Base-by-base conservation (phyloP, 1,140 invertebrate species). In the Triops cancriformis region DNA sequence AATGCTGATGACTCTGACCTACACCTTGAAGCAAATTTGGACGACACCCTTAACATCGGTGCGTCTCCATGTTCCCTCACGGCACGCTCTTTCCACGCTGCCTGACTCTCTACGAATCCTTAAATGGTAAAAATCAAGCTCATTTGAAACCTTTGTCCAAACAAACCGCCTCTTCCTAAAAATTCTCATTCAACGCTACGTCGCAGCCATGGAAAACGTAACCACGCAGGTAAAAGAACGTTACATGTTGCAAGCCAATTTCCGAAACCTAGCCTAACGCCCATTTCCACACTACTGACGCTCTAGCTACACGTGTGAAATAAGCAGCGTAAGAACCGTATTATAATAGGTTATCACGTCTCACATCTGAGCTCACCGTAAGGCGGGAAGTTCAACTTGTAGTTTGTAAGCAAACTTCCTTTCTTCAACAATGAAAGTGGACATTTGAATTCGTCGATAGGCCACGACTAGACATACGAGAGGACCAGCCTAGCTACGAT, bases 11-110 rank as follows among this genome's bases (percentile, higher is more conserved):
- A 64, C 51, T 64, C 51, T 64, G 51, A 64, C 51, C 51, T 64
- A 64, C 51, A 64, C 51, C 51, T 64, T 64, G 51, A 64, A 64
- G 51, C 51, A 64, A 64, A 37, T 37, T 64, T 64, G 51, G 51
- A 14, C 51, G 51, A 18, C 51, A 64, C 51, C 51, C 51, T 37
- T 64, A 64, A 64, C 23, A 23, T 6, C 51, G 51, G 14, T 64
- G 14, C 51, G 51, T 6, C 6, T 64, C 3, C 4, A 23, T 64
- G 31, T 37, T 2, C 31, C 31, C 31, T 37, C 31, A 37, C 31
- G 31, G 2, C 31, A 37, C 31, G 31, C 31, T 23, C 23, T 64
- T 64, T 64, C 51, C 14, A 18, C 14, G n/a, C 45, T 64, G 6
- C 18, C 23, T 64, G 51, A 64, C 14, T 23, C 43, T 11, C 51